Base-by-base conservation (phyloP, 2,888 invertebrate genomes). In the Orthosia gracilis region DNA sequence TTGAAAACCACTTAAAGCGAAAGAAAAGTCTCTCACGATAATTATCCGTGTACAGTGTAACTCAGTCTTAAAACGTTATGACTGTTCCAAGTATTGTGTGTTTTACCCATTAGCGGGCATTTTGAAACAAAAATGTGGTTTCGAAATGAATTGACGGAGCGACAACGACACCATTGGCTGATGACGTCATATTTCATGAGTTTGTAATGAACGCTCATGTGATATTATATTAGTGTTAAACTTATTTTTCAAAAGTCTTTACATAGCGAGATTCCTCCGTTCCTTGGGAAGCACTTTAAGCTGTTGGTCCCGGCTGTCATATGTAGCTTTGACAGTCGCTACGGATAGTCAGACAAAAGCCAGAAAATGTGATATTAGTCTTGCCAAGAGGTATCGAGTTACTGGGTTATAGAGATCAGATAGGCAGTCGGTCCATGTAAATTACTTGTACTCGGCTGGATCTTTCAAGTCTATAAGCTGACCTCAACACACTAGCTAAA, bases 71-170 rank as follows among this genome's bases (percentile, higher is more conserved):
- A 85, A 80, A 75, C 49, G 73, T 79, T 73, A 77, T 75, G 78
- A 78, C 68, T 73, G 63, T 79, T 75, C 71, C 72, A 75, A 82
- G 80, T 69, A 69, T 54, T 83, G 87, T 89, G 82, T 89, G 76
- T 57, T 40, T 64, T 73, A 64, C 68, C 13, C 54, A 86, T 89
- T 89, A 89, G 75, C 87, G 49, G 59, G 49, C 70, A 61, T 91
- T 86, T 89, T 86, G 88, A 88, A 90, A 91, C 90, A 90, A 90
- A 90, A 86, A 72, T 76, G 82, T 49, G 68, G 75, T 91, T 89
- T 86, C 89, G 84, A 90, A 85, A 91, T 87, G 85, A 91, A 86
- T 86, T 74, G 76, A 77, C 82, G 76, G 80, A 82, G 86, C 73
- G 85, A 85, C 86, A 82, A 65, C 64, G 85, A 85, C 86, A 82